Conservation (phyloP, 2,888 invertebrate species). For the Andrena trimmerana region DNA sequence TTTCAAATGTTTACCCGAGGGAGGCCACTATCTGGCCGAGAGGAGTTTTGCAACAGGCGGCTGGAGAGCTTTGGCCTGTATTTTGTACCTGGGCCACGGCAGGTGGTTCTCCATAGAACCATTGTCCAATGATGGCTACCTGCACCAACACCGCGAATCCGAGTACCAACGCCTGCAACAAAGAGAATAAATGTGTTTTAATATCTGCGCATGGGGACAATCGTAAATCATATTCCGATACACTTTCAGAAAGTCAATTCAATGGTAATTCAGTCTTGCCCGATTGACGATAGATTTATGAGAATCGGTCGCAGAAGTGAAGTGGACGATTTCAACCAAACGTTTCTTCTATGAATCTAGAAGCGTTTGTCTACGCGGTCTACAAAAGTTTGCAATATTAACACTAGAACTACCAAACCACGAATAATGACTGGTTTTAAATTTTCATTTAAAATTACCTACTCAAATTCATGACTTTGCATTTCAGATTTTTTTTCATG, state of each 20-base stretch:
- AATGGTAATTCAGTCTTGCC: not conserved
- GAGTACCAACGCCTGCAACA: conserved; percentile 88
- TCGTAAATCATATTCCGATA: not conserved
- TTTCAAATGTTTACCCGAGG: conserved; percentile 78
- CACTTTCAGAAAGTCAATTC: no score
- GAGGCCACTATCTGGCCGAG: conserved; percentile 83
- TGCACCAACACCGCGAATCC: conserved; percentile 97
- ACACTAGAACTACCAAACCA: no score
- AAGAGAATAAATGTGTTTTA: conserved; percentile 21
- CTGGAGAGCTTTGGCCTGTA: conserved; percentile 61
- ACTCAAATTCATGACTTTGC: no score
- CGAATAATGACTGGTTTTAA: no score
- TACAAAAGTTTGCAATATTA: no score
- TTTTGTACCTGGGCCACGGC: conserved; percentile 80
- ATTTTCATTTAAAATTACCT: no score
- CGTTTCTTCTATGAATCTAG: no score
- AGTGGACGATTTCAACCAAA: no score
- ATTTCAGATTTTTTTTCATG: no score
- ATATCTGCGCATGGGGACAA: not conserved
- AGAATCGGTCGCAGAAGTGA: not conserved
- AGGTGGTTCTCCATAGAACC: conserved; percentile 93
- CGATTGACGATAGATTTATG: conserved; percentile 4
- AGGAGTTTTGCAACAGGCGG: conserved; percentile 80
- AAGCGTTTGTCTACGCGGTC: no score
- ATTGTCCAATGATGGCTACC: conserved; percentile 93